Conservation (phyloP, 2,888 invertebrate genomes). For the Apamea anceps region DNA sequence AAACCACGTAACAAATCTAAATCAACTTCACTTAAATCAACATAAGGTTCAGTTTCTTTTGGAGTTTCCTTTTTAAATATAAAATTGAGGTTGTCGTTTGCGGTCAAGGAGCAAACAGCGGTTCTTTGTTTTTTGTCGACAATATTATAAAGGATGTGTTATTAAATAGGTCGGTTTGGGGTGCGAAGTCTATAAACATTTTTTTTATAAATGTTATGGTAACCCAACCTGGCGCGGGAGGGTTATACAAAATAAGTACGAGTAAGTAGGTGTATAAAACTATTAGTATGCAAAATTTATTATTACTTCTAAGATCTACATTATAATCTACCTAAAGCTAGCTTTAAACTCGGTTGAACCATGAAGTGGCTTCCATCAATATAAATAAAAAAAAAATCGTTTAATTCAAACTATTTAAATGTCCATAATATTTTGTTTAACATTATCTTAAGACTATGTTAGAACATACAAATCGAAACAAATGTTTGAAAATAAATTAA, state of each 20-base stretch:
- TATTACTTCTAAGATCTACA: not conserved
- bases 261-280: not conserved
- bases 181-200: conserved; percentile 61
- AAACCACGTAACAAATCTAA: not conserved
- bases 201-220: not conserved
- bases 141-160: conserved; percentile 56
- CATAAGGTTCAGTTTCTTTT: conserved; percentile 5
- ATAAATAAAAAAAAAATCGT: too few species aligned
- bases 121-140: conserved; percentile 60
- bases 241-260: not conserved
- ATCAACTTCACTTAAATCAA: rapidly evolving
- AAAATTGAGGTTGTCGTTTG: conserved; percentile 66
- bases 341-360: not conserved
- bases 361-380: not conserved
- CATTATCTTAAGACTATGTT: too few species aligned
- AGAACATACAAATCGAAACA: too few species aligned
- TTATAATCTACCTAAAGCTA: not conserved
- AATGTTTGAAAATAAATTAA: too few species aligned
- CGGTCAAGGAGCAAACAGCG: conserved; percentile 65
- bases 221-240: not conserved
- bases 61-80: not conserved
- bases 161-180: conserved; percentile 57
- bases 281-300: not conserved
- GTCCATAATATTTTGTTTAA: too few species aligned
- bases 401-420: too few species aligned